Evolutionary conservation across 2,888 invertebrate genomes (phyloP).

Genomic region (Penaeus monodon): DNA sequence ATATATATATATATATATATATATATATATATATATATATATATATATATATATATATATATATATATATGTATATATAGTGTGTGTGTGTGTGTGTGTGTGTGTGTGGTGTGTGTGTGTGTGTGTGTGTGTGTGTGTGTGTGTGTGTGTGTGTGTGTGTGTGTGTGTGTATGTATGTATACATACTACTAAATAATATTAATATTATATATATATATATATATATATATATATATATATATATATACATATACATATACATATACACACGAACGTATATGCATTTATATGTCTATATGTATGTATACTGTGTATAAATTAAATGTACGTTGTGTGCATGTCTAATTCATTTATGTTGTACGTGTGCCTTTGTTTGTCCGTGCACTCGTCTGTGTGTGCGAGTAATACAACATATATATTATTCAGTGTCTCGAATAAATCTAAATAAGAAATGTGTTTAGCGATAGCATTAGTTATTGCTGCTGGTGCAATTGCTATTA

Average conservation of each 20-base stretch:
- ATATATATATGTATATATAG: slow-evolving; percentile 40
- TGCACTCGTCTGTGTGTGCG: too few relatives aligned
- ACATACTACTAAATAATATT: too few relatives aligned
- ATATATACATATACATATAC: slow-evolving; percentile 29
- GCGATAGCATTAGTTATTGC: too few relatives aligned
- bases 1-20: too few relatives aligned
- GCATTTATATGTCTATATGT: neutral
- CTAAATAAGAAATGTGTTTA: too few relatives aligned
- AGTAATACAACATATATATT: too few relatives aligned
- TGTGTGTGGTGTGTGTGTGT: neutral
- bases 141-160: slow-evolving; percentile 1
- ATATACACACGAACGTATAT: neutral
- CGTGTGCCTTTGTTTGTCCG: too few relatives aligned
- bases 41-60: slow-evolving; percentile 28
- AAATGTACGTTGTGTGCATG: neutral
- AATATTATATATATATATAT: slow-evolving; percentile 43
- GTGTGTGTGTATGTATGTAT: slow-evolving; percentile 7
- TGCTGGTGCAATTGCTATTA: too few relatives aligned
- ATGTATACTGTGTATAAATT: neutral
- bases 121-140: slow-evolving; percentile 1
- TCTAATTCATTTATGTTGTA: too few relatives aligned
- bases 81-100: neutral
- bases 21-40: slow-evolving; percentile 24
- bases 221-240: slow-evolving; percentile 39
- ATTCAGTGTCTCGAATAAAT: too few relatives aligned